A percentile compares a stretch with the other conserved stretches of the same genome.
Conservation (phyloP, 2,797 vertebrate genomes). For the Distichodus sexfasciatus region DNA sequence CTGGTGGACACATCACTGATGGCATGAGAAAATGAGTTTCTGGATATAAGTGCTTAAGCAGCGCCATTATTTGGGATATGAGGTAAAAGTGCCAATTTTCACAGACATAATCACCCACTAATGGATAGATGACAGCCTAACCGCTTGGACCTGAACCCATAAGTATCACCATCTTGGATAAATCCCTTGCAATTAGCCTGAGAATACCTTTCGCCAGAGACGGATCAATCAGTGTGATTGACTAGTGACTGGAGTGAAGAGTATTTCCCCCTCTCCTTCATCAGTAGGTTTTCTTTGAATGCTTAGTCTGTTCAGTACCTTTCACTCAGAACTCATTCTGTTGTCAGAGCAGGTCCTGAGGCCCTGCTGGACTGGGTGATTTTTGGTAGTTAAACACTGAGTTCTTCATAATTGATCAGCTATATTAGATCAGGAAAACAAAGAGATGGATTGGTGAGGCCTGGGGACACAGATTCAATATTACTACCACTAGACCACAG, state of each 20-base stretch:
- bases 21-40: constrained; percentile 27
- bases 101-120: constrained; percentile 32
- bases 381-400: constrained; percentile 1
- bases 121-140: constrained; percentile 47
- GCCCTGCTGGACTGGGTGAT: background rate
- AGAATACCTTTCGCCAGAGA: constrained; percentile 38
- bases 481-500: background rate
- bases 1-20: constrained; percentile 20
- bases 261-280: background rate
- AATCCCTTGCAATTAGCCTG: constrained; percentile 39
- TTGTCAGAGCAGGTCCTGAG: background rate
- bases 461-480: background rate
- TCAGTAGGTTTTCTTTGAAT: background rate
- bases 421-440: background rate
- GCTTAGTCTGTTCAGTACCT: background rate
- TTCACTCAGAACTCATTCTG: constrained; percentile 14
- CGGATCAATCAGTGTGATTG: constrained; percentile 38
- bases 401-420: background rate
- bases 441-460: background rate
- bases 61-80: constrained; percentile 40
- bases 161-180: constrained; percentile 37
- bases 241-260: background rate
- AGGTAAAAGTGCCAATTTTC: constrained; percentile 41
- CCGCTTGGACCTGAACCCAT: constrained; percentile 28
- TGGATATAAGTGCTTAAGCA: constrained; percentile 41